phyloP scores from a whole-genome alignment of 2,888 invertebrate genomes.

The Xestia c-nigrum region DNA sequence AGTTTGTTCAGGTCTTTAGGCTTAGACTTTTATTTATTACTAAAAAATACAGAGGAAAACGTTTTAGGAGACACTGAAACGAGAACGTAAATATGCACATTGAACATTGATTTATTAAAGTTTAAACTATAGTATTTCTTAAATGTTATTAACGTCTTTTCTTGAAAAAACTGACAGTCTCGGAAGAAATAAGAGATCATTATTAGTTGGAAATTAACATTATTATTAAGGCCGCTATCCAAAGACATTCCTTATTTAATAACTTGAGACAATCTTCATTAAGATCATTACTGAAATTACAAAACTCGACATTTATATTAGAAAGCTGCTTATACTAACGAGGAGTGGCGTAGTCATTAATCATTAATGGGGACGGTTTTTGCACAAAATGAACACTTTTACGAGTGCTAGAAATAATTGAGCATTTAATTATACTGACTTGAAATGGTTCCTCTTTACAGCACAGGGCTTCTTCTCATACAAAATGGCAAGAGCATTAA shows the following conservation, averaged over 20 bases:
- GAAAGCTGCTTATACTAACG: conserved; percentile 20
- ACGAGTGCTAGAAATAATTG: background rate
- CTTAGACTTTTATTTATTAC: conserved; percentile 17
- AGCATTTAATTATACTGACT: background rate
- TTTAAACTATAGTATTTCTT: background rate
- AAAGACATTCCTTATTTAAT: conserved; percentile 18
- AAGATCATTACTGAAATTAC: conserved; percentile 32
- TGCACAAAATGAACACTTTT: background rate
- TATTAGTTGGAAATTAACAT: background rate
- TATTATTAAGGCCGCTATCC: background rate
- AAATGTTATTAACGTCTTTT: conserved; percentile 2
- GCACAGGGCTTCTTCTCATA: background rate
- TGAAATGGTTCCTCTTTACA: background rate
- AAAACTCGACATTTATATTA: conserved; percentile 19
- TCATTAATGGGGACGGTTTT: conserved; percentile 30
- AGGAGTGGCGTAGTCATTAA: conserved; percentile 20
- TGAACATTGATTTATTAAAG: background rate
- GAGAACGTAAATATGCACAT: conserved; percentile 9
- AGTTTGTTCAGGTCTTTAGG: conserved; percentile 20
- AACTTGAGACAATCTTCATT: conserved; percentile 37
- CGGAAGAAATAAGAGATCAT: no score
- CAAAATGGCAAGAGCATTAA: background rate
- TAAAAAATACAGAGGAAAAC: conserved; percentile 1
- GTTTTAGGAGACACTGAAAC: conserved; percentile 2
- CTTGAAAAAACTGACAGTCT: background rate